These are phyloP conservation scores for Sibirionetta formosa DNA, from an alignment of 2,797 vertebrate species.

Conservation along the genomic window DNA sequence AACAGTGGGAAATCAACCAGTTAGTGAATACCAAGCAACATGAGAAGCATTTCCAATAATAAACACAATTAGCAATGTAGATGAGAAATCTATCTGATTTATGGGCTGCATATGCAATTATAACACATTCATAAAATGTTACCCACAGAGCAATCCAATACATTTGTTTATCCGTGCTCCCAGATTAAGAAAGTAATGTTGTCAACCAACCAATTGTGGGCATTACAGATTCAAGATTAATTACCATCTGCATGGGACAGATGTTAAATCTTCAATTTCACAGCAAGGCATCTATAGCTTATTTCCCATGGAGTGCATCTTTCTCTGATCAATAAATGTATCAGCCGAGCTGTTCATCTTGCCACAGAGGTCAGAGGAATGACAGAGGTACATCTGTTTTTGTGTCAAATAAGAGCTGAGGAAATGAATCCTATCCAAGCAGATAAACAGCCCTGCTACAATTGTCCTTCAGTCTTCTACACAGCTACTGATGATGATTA, in stretches of 20 bases:
- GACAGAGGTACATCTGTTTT: slow-evolving; percentile 80
- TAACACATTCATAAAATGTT: slow-evolving; percentile 72
- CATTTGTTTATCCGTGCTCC: slow-evolving; percentile 52
- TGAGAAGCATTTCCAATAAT: slow-evolving; percentile 70
- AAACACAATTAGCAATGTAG: slow-evolving; percentile 68
- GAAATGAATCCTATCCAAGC: slow-evolving; percentile 75
- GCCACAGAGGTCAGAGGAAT: slow-evolving; percentile 76
- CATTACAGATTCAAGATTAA: slow-evolving; percentile 78
- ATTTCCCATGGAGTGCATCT: slow-evolving; percentile 73
- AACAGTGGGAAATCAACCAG: slow-evolving; percentile 60
- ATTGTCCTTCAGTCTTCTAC: slow-evolving; percentile 50
- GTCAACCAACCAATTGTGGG: slow-evolving; percentile 53
- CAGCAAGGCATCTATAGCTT: slow-evolving; percentile 54
- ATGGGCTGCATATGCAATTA: slow-evolving; percentile 61
- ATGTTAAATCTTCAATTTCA: slow-evolving; percentile 79
- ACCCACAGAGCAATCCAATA: slow-evolving; percentile 53
- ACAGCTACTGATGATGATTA: slow-evolving; percentile 37
- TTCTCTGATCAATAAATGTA: slow-evolving; percentile 80
- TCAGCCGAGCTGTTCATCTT: slow-evolving; percentile 78
- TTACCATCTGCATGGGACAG: slow-evolving; percentile 77
- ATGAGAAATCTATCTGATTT: slow-evolving; percentile 68
- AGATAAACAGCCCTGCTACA: slow-evolving; percentile 63
- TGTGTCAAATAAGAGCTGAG: slow-evolving; percentile 72
- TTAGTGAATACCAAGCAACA: slow-evolving; percentile 56
- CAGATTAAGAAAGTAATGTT: slow-evolving; percentile 64